phyloP scores from a whole-genome alignment of 2,888 invertebrate genomes.

The Aleiodes leptofemur region DNA sequence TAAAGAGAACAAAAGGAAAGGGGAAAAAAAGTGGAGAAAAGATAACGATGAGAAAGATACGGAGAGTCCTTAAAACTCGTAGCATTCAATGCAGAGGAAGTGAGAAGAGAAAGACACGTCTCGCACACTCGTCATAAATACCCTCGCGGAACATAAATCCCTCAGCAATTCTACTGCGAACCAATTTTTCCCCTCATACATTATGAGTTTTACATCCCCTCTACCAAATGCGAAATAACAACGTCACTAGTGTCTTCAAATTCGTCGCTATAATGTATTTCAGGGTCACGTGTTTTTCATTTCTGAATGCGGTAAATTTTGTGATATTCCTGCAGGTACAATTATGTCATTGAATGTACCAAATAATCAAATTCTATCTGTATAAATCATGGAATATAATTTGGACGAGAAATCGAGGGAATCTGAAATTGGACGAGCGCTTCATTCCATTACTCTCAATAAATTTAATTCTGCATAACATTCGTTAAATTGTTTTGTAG shows the following conservation, averaged over 20 bases:
- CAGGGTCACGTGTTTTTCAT: not conserved
- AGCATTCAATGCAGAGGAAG: constrained; percentile 10
- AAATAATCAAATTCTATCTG: too few relatives aligned
- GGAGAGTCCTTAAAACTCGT: constrained; percentile 25
- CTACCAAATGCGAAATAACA: constrained; percentile 36
- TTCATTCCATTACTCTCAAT: too few relatives aligned
- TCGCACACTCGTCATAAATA: constrained; percentile 57
- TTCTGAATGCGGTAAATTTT: too few relatives aligned
- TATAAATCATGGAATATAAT: too few relatives aligned
- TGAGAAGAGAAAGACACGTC: constrained; percentile 21
- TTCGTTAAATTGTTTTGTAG: too few relatives aligned
- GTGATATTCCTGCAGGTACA: too few relatives aligned
- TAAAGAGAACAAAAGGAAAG: not conserved
- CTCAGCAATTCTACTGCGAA: constrained; percentile 57
- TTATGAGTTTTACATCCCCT: constrained; percentile 36
- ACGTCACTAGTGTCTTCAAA: not conserved
- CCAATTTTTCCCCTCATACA: constrained; percentile 53
- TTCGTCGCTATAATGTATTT: not conserved
- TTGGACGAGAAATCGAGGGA: too few relatives aligned
- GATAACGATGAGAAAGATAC: constrained; percentile 31
- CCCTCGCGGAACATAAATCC: constrained; percentile 58
- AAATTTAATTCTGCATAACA: too few relatives aligned
- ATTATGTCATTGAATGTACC: too few relatives aligned
- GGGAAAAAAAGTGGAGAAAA: constrained; percentile 2
- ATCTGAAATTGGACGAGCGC: too few relatives aligned